Evolutionary conservation across 2,797 vertebrate species (phyloP).

Genomic region (Erpetoichthys calabaricus): DNA sequence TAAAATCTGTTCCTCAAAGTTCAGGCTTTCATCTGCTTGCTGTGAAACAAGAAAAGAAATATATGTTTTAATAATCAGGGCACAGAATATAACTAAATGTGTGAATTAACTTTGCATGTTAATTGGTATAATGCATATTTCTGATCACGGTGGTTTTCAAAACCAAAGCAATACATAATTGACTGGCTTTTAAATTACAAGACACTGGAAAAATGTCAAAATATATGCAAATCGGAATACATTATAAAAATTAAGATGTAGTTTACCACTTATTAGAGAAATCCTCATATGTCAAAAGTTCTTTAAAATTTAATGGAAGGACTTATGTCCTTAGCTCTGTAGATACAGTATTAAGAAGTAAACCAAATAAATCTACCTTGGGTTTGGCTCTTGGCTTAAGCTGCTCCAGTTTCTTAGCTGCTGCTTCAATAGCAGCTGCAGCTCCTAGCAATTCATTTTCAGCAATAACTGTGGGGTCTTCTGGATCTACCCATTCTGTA

Average conservation of each 20-base stretch:
- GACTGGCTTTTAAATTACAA: too few relatives aligned
- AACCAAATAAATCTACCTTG: slow-evolving; percentile 41
- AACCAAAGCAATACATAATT: too few relatives aligned
- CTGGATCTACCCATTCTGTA: slow-evolving; percentile 76
- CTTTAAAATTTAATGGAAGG: too few relatives aligned
- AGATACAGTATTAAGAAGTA: too few relatives aligned
- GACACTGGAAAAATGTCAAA: too few relatives aligned
- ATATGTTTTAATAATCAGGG: neutral
- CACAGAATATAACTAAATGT: neutral
- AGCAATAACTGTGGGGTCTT: slow-evolving; percentile 74
- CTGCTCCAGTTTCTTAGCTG: slow-evolving; percentile 78
- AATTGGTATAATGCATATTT: neutral
- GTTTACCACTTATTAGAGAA: too few relatives aligned
- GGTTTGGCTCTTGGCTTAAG: slow-evolving; percentile 73
- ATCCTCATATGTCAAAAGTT: too few relatives aligned
- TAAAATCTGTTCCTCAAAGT: slow-evolving; percentile 92
- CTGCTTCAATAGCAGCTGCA: slow-evolving; percentile 72
- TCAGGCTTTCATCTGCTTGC: slow-evolving; percentile 88
- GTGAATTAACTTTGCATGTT: too few relatives aligned
- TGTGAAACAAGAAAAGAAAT: slow-evolving; percentile 25
- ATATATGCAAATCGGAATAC: too few relatives aligned
- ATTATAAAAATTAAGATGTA: too few relatives aligned
- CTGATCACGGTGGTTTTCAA: neutral
- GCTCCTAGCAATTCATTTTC: slow-evolving; percentile 74
- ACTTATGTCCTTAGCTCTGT: too few relatives aligned